Conservation (phyloP, 2,113 vertebrate species). For the Ctenodactylus gundi region DNA sequence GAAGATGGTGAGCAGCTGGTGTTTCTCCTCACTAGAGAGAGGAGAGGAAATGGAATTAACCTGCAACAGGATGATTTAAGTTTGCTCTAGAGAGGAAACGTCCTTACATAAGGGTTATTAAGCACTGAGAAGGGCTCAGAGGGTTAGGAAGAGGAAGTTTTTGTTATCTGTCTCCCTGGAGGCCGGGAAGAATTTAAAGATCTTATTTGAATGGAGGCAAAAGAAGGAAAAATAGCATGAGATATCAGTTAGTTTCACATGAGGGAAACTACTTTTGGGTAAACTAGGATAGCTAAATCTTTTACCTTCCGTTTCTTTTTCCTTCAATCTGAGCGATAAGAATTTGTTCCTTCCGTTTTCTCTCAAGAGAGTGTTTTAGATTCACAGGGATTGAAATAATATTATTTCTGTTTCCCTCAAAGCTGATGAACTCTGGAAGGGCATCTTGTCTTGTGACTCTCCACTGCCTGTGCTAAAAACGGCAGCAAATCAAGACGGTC, state of each 20-base stretch:
- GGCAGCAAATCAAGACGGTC: background rate
- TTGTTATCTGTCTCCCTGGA: constrained; percentile 46
- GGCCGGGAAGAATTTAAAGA: constrained; percentile 32
- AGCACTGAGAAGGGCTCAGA: constrained; percentile 19
- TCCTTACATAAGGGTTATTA: constrained; percentile 44
- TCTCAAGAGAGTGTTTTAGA: background rate
- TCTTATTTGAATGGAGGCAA: background rate
- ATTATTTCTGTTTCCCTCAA: constrained; percentile 2
- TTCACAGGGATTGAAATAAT: background rate
- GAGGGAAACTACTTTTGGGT: background rate
- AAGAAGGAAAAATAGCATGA: background rate
- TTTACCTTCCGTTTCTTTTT: constrained; percentile 7
- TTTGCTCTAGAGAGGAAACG: constrained; percentile 18
- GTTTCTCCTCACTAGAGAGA: constrained; percentile 18
- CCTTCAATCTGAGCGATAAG: background rate
- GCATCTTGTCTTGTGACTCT: background rate
- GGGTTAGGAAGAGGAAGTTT: constrained; percentile 44
- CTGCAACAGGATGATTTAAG: constrained; percentile 43
- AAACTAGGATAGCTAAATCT: background rate
- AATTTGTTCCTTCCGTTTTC: background rate
- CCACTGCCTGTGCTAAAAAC: background rate
- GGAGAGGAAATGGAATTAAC: constrained; percentile 67
- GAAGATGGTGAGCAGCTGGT: constrained; percentile 58
- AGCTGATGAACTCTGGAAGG: background rate
- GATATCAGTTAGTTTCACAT: background rate